Evolutionary conservation across 2,888 invertebrate genomes (phyloP), one percentile per base, ranked within the genome.

Genomic region (Hirtodrosophila confusa): DNA sequence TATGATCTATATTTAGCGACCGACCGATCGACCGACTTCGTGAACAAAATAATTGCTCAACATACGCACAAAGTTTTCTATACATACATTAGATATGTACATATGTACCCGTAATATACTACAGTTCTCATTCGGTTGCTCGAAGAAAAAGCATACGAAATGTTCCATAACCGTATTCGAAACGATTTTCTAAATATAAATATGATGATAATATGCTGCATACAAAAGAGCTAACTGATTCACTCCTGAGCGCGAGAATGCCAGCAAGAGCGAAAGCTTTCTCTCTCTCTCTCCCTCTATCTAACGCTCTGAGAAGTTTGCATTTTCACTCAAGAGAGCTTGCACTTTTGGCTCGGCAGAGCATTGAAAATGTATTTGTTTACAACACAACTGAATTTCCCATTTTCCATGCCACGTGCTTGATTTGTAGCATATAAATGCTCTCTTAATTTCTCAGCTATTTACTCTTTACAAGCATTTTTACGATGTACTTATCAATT

Each of bases 181-280:
- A 68, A 57, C 58, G 60, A 68, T 85, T 51, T 88, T 84, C 84
- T 84, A 84, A 84, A 87, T 88, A 88, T 84, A 84, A 84, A 88
- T 88, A 88, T 84, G 89, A 84, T 83, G 82, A 70, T 69, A 61
- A 69, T 64, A 80, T 67, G 68, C 79, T 67, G 44, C 51, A 62
- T 54, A 37, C 49, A 27, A 51, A 50, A 58, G 56, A 51, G 64
- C 53, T 11, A 51, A 53, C 10, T 35, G 36, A 33, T 27, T 23
- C 9, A 33, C 48, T 54, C 12, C 27, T 11, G 17, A 49, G n/a
- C n/a, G n/a, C n/a, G n/a, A n/a, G n/a, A n/a, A n/a, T n/a, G n/a
- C n/a, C n/a, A n/a, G n/a, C n/a, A n/a, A n/a, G 44, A 31, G 58
- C 29, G 41, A 66, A 68, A 56, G 68, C 44, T 51, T 17, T 17